Percentiles rank a stretch among this genome's conserved stretches.
Conservation (phyloP, 2,888 invertebrate genomes). For the Steinernema hermaphroditum region DNA sequence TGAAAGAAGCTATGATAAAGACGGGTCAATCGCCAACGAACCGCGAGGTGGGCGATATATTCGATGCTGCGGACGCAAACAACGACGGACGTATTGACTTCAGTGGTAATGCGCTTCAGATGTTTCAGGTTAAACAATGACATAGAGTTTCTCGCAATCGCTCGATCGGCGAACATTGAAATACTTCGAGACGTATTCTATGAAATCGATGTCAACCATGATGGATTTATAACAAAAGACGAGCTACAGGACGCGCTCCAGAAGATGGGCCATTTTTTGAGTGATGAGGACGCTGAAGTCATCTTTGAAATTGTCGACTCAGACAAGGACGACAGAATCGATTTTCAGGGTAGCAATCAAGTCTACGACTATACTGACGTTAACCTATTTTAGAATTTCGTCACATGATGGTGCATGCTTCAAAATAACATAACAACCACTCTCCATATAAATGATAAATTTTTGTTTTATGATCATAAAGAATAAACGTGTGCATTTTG, state of each 20-base stretch:
- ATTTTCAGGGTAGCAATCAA: background rate
- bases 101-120: background rate
- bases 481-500: no score
- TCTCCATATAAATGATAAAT: no score
- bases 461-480: no score
- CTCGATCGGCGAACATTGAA: background rate
- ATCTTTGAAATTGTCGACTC: background rate
- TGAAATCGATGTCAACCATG: background rate
- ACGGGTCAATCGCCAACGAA: background rate
- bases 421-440: no score
- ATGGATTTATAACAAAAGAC: background rate
- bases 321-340: constrained; percentile 13
- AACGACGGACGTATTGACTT: constrained; percentile 12
- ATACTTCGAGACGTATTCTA: background rate
- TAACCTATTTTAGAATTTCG: background rate
- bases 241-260: background rate
- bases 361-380: background rate
- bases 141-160: constrained; percentile 14
- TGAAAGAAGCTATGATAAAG: background rate
- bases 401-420: constrained; percentile 9
- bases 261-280: background rate
- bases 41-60: background rate
- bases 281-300: background rate
- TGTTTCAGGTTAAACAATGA: no score
- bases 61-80: constrained; percentile 1